These are phyloP conservation scores for Ganaspis sp. DNA, from an alignment of 1,140 invertebrate species.

Conservation along the genomic window DNA sequence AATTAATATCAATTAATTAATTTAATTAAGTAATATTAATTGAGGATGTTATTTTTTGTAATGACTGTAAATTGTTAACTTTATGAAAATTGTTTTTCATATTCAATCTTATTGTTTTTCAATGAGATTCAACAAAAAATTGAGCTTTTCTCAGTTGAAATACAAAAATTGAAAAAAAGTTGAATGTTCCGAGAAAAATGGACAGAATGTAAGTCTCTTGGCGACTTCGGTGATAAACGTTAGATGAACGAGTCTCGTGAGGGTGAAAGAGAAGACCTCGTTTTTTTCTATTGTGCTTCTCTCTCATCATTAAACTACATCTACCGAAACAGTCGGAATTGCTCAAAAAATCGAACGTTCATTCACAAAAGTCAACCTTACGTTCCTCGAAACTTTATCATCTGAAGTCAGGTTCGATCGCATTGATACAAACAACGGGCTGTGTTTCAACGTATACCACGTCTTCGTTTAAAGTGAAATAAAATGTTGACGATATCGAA, in stretches of 20 bases:
- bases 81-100: conserved; percentile 1
- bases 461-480: conserved; percentile 20
- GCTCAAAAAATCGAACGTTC: conserved; percentile 11
- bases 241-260: conserved; percentile 9
- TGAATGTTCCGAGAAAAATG: background rate
- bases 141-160: background rate
- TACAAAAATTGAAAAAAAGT: background rate
- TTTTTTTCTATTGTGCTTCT: conserved; percentile 9
- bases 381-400: conserved; percentile 11
- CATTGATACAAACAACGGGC: conserved; percentile 17
- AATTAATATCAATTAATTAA: too few species aligned
- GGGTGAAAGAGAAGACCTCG: conserved; percentile 8
- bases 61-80: conserved; percentile 24
- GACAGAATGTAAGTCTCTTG: conserved; percentile 4
- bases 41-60: background rate
- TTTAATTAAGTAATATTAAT: too few species aligned
- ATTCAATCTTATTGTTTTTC: background rate
- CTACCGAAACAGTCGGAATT: background rate
- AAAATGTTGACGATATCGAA: conserved; percentile 2
- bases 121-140: too few species aligned
- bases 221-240: conserved; percentile 15
- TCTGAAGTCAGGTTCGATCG: background rate
- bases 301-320: conserved; percentile 13
- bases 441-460: conserved; percentile 24
- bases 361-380: background rate